A percentile compares a stretch with the other conserved stretches of the same genome.
Conservation (phyloP, 2,113 vertebrate genomes). For the Brevimyrus niger region DNA sequence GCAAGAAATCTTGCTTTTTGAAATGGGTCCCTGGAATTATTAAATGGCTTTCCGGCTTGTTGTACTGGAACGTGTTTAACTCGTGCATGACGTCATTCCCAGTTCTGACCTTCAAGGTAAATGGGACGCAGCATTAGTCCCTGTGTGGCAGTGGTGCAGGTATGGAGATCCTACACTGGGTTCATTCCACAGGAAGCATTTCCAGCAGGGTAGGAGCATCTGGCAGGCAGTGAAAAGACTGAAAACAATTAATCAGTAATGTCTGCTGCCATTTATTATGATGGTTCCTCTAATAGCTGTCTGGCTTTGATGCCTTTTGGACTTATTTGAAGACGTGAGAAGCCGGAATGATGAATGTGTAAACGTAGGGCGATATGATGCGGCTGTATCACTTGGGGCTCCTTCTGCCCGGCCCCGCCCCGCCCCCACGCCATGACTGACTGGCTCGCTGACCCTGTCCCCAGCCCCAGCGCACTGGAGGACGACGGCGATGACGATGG, state of each 20-base stretch:
- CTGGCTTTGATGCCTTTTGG: background rate
- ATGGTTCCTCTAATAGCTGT: background rate
- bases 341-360: background rate
- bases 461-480: slow-evolving; percentile 83
- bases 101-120: background rate
- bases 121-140: background rate
- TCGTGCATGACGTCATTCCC: too few relatives aligned
- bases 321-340: background rate
- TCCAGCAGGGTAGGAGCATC: background rate
- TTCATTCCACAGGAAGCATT: background rate
- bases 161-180: background rate
- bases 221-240: background rate
- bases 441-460: background rate
- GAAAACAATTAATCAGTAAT: background rate
- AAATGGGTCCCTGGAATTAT: too few relatives aligned
- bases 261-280: background rate
- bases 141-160: background rate
- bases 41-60: too few relatives aligned
- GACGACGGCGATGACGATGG: slow-evolving; percentile 93
- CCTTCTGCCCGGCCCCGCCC: background rate
- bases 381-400: background rate
- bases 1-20: too few relatives aligned
- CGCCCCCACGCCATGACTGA: background rate
- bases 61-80: too few relatives aligned
- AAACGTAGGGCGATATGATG: background rate